Evolutionary conservation across 2,113 vertebrate species (phyloP).

Genomic region (Poecilia latipinna): DNA sequence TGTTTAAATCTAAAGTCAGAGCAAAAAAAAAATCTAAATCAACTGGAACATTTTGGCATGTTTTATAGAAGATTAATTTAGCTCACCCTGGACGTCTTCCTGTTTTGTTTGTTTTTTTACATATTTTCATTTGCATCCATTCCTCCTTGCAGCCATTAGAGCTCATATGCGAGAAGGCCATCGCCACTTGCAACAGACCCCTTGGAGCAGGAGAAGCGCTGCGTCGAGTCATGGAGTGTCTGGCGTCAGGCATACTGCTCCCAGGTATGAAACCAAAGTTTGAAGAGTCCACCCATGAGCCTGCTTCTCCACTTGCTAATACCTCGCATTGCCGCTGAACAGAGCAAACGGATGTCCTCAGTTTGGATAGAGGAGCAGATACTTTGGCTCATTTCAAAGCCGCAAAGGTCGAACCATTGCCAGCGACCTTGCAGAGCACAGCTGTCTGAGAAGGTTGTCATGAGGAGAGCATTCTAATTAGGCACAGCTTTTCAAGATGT

Average conservation of each 20-base stretch:
- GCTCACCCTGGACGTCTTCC: no score
- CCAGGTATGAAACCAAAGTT: slow-evolving; percentile 82
- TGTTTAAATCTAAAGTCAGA: no score
- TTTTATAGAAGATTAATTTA: no score
- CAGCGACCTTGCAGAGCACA: slow-evolving; percentile 24
- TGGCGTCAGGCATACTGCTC: slow-evolving; percentile 96
- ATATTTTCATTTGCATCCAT: slow-evolving; percentile 22
- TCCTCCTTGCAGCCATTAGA: slow-evolving; percentile 87
- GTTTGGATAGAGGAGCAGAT: slow-evolving; percentile 10
- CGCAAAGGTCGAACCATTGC: slow-evolving; percentile 14
- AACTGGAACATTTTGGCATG: no score
- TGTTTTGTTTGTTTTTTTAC: not conserved
- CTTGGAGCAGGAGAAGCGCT: slow-evolving; percentile 96
- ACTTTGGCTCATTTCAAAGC: slow-evolving; percentile 24
- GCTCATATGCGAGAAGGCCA: slow-evolving; percentile 99
- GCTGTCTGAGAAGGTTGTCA: slow-evolving; percentile 37
- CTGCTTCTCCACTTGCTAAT: not conserved
- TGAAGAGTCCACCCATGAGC: not conserved
- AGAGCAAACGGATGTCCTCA: not conserved
- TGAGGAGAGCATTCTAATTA: slow-evolving; percentile 42
- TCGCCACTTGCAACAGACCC: slow-evolving; percentile 98
- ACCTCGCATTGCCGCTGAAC: not conserved
- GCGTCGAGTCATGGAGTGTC: slow-evolving; percentile 97
- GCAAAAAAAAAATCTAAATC: no score
- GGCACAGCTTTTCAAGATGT: slow-evolving; percentile 25